Conservation (phyloP, 2,113 vertebrate genomes). For the Menura novaehollandiae region DNA sequence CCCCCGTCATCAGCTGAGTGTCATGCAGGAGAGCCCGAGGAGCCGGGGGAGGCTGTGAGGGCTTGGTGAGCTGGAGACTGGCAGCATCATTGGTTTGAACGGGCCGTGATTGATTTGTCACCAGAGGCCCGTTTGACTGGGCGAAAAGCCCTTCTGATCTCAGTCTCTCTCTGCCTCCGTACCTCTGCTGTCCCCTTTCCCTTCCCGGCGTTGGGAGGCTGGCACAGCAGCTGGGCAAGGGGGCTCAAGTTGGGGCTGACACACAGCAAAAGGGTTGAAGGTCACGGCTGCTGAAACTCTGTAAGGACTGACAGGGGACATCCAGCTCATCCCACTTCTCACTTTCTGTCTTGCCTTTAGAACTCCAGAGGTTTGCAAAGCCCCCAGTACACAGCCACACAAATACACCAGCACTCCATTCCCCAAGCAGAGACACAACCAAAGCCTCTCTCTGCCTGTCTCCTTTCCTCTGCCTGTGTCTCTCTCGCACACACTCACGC, state of each 20-base stretch:
- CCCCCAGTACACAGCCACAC: slow-evolving; percentile 41
- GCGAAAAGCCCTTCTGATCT: slow-evolving; percentile 58
- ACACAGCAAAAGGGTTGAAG: slow-evolving; percentile 34
- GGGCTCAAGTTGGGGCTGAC: slow-evolving; percentile 9
- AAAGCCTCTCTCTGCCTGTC: slow-evolving; percentile 36
- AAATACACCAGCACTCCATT: slow-evolving; percentile 6
- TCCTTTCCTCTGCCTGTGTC: not conserved
- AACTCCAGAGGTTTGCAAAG: slow-evolving; percentile 53
- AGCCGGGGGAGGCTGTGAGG: slow-evolving; percentile 50
- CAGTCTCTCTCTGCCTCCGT: slow-evolving; percentile 40
- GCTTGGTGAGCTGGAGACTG: slow-evolving; percentile 53
- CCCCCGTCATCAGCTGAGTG: slow-evolving; percentile 64
- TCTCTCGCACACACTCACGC: slow-evolving; percentile 30
- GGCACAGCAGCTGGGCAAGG: slow-evolving; percentile 65
- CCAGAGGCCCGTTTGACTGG: slow-evolving; percentile 64
- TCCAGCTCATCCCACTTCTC: slow-evolving; percentile 17
- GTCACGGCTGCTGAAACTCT: slow-evolving; percentile 49
- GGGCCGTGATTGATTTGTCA: slow-evolving; percentile 74
- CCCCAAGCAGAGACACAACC: slow-evolving; percentile 22
- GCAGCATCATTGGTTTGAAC: slow-evolving; percentile 67
- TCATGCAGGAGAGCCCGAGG: slow-evolving; percentile 35
- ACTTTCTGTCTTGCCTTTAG: slow-evolving; percentile 1
- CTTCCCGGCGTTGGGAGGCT: not conserved
- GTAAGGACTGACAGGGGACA: slow-evolving; percentile 37
- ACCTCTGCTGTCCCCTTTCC: not conserved